Percentiles rank a stretch among this genome's conserved stretches.
These are phyloP conservation scores for Colossoma macropomum DNA, from an alignment of 2,113 vertebrate species.

Conservation along the genomic window DNA sequence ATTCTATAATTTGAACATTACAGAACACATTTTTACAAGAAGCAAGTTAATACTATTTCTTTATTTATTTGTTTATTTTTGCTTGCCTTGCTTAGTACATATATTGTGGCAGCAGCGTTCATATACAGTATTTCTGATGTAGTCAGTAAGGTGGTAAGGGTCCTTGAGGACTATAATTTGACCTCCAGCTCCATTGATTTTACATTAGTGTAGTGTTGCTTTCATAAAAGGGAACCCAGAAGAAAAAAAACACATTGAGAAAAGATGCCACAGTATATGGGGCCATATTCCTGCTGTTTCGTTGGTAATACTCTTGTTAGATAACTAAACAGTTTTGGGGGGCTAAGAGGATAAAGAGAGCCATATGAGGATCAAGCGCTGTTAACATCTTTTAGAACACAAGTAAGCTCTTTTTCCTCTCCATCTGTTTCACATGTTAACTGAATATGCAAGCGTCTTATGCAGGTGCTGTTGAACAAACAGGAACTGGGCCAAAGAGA, in stretches of 20 bases:
- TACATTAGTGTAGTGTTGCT: background rate
- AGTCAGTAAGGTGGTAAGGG: no score
- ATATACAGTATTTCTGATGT: background rate
- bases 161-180: no score
- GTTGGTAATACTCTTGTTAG: constrained; percentile 3
- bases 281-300: background rate
- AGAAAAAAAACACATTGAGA: background rate
- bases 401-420: constrained; percentile 37
- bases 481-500: background rate
- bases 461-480: constrained; percentile 15
- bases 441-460: constrained; percentile 19
- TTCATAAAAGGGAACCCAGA: background rate
- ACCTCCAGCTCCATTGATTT: background rate
- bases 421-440: constrained; percentile 54
- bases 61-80: no score
- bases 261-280: background rate
- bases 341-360: constrained; percentile 22
- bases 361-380: constrained; percentile 7
- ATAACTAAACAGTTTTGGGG: constrained; percentile 1
- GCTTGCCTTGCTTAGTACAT: no score
- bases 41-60: no score
- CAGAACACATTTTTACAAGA: no score
- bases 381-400: background rate
- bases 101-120: no score
- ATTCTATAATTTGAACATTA: no score